Evolutionary conservation across 2,113 vertebrate genomes (phyloP), one percentile per base, ranked within the genome.

Genomic region (Lipotes vexillifer): DNA sequence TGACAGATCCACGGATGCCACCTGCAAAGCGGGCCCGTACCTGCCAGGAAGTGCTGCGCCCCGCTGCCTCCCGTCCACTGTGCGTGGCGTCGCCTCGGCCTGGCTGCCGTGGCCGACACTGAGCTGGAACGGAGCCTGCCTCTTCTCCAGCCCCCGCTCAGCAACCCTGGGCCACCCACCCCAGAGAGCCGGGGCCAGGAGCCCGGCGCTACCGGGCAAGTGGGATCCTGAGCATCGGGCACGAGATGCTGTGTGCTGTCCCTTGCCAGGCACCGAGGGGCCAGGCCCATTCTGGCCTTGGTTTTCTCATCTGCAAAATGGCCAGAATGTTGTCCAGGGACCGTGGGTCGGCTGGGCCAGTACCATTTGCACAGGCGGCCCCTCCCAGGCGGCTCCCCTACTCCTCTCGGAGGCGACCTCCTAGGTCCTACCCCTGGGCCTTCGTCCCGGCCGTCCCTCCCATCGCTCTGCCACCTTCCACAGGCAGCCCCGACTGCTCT

Each of bases 181-280:
- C 49, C 36, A 7, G 7, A 1, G 57, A 3, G 41, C 55, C 12
- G 29, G 84, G 5, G 12, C 84, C 82, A 11, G 61, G 41, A 83
- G 81, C 57, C 46, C 10, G 46, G 46, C 46, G 11, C 46, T 46
- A 3, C 87, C 0, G 11, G 91, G 85, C 0, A 0, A 88, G 65
- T 65, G 3, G 41, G 84, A 17, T 31, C 33, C 63, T 31, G 5
- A 1, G 87, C 6, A 4, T 8, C 10, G 8, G 36, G 66, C 3
- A 0, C 20, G 0, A 4, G 5, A 15, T 0, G 15, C 33, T 8
- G 8, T 8, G 14, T 6, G n/a, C 46, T 25, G 3, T 3, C 41
- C 21, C 57, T 20, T 8, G 11, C 81, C 20, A 31, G 82, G 38
- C 2, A 36, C 20, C n/a, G 0, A 20, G 89, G 33, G 4, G 44